phyloP scores from a whole-genome alignment of 1,140 invertebrate genomes.

The Drosophila quadrilineata region DNA sequence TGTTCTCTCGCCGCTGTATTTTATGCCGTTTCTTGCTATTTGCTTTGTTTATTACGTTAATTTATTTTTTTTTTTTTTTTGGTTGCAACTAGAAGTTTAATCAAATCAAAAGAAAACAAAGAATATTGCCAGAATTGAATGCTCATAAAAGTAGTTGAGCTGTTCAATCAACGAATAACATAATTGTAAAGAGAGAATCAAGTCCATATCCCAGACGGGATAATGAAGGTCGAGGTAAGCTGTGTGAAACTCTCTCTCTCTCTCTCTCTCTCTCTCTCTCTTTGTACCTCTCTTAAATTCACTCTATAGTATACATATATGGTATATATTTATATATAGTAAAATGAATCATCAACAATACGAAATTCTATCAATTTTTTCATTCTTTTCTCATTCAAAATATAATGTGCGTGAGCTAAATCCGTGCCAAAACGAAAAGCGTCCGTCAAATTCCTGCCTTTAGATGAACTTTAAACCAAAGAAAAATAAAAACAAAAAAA shows the following conservation, averaged over 20 bases:
- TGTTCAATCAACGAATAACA: too few relatives aligned
- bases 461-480: constrained; percentile 81
- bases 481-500: constrained; percentile 11
- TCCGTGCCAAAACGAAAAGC: constrained; percentile 80
- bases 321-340: too few relatives aligned
- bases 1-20: constrained; percentile 6
- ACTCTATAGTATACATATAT: too few relatives aligned
- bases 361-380: constrained; percentile 7
- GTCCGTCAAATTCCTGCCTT: constrained; percentile 81
- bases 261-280: not conserved
- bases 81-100: constrained; percentile 8
- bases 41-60: constrained; percentile 36
- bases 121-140: not conserved
- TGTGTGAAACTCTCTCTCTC: constrained; percentile 14
- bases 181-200: too few relatives aligned
- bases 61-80: constrained; percentile 8
- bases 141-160: not conserved
- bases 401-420: constrained; percentile 62
- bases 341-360: constrained; percentile 4
- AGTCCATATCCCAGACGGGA: not conserved
- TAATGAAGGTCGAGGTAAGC: constrained; percentile 34
- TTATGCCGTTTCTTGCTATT: constrained; percentile 4
- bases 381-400: constrained; percentile 19
- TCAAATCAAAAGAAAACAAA: not conserved
- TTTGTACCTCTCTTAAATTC: not conserved